Evolutionary conservation across 2,797 vertebrate species (phyloP), one percentile per base, ranked within the genome.

Genomic region (Myripristis jacobus): DNA sequence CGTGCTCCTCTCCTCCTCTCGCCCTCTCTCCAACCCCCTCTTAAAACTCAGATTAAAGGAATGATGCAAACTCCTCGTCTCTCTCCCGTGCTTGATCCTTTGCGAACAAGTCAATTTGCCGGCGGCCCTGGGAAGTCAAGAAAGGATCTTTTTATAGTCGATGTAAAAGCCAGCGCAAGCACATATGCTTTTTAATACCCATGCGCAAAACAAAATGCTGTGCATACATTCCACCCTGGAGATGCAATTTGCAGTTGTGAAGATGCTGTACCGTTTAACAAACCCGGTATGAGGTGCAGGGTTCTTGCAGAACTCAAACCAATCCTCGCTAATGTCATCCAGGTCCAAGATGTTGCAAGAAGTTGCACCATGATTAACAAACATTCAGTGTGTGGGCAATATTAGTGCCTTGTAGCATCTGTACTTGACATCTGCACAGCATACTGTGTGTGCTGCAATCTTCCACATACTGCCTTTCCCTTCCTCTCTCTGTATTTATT

Each of bases 31-130:
- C 64, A 72, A n/a, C 57, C 73, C 48, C 55, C 59, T 66, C 68
- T 61, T 43, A 68, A 86, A 78, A 71, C 70, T 82, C 75, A 75
- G 79, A 84, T 81, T 84, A 81, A 87, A 87, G 79, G 68, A 81
- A 83, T 87, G 82, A 88, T 80, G 85, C 77, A 88, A 85, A 80
- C 79, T 70, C 73, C 46, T 68, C 48, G 11, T 66, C 62, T 81
- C 71, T 61, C 57, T 75, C 74, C 72, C 66, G 25, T 63, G 69
- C 69, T 79, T 79, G 76, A 86, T 86, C 74, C 70, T 77, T 57
- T 73, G 12, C 16, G 36, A 87, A 67, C 57, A 19, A 84, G 77
- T 76, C 57, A 63, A 77, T 71, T 81, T 79, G 81, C 85, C 85
- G 70, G 73, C 36, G 58, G 87, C 80, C 74, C 43, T 1, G 18